Base-by-base conservation (phyloP, 2,797 vertebrate genomes). In the Pseudochirops corinnae region DNA sequence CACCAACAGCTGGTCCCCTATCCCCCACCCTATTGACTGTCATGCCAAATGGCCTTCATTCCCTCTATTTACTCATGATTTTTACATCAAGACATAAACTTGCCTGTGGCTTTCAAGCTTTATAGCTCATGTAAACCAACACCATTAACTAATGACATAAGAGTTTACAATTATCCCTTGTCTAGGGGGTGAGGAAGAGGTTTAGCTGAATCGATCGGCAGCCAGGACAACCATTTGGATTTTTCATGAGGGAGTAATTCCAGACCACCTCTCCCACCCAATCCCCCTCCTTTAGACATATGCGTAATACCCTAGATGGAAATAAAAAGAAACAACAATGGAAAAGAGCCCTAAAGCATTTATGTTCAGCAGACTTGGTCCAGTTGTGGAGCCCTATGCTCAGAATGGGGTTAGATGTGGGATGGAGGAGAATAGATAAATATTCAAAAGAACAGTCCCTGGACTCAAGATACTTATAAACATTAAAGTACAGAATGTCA, bases 71-170 rank as follows among this genome's bases (percentile, higher is more conserved):
- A 56, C 46, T 93, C 92, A 52, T 74, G 87, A 52, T 94, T 92
- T 39, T 67, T 74, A 55, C 31, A 21, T n/a, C 53, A 56, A 50
- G 91, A 53, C 90, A 28, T 91, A 60, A 67, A 29, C 46, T 67
- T 92, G 90, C 53, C 90, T 62, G 58, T 74, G 90, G 91, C 62
- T 94, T 94, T 50, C 93, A 62, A 62, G 53, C 56, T 94, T 91
- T 55, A 33, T 28, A 94, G 90, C 58, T 31, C 90, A 50, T 94
- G 90, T 91, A 91, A 94, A 91, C 39, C 67, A 91, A 74, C 58
- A 91, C 53, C 90, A 74, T 53, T 29, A 67, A 60, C 93, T 74
- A 74, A 94, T 91, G 91, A 91, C 91, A 94, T 91, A 94, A 39
- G 55, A 91, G 91, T 29, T 91, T 56, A 92, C 91, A 60, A 94